phyloP scores from a whole-genome alignment of 2,888 invertebrate species.

The Stenodera caucasica region DNA sequence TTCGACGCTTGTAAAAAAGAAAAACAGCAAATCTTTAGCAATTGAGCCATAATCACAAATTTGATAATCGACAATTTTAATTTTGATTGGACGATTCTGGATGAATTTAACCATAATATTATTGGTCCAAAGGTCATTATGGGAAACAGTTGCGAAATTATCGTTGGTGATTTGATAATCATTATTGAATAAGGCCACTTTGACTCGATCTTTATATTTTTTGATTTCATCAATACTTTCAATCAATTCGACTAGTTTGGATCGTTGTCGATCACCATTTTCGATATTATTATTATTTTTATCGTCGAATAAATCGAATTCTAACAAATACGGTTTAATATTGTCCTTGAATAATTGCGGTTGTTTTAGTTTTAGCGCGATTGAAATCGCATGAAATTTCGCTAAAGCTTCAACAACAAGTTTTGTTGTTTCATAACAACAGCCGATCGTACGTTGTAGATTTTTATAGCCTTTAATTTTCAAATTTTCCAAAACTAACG shows the following conservation, averaged over 20 bases:
- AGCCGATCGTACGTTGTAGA: conserved; percentile 53
- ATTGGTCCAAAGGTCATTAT: conserved; percentile 63
- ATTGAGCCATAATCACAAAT: conserved; percentile 31
- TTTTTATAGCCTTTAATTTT: conserved; percentile 54
- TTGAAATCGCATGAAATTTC: conserved; percentile 58
- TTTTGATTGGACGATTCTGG: conserved; percentile 23
- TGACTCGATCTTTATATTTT: neutral
- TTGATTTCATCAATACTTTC: neutral
- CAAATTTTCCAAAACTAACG: conserved; percentile 60
- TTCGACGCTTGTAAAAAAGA: conserved; percentile 36
- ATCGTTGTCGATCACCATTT: neutral
- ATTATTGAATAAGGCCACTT: neutral
- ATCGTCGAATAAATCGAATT: conserved; percentile 1
- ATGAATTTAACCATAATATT: conserved; percentile 59
- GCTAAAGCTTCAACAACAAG: conserved; percentile 56
- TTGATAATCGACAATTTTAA: conserved; percentile 42
- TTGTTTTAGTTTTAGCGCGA: conserved; percentile 56
- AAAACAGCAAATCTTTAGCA: conserved; percentile 35
- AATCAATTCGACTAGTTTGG: neutral
- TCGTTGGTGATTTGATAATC: neutral
- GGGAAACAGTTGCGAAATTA: conserved; percentile 40
- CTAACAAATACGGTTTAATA: conserved; percentile 39
- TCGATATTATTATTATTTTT: neutral
- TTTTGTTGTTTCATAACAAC: conserved; percentile 55
- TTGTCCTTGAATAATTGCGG: conserved; percentile 48